phyloP scores from a whole-genome alignment of 2,888 invertebrate species.

The Scotopteryx bipunctaria region DNA sequence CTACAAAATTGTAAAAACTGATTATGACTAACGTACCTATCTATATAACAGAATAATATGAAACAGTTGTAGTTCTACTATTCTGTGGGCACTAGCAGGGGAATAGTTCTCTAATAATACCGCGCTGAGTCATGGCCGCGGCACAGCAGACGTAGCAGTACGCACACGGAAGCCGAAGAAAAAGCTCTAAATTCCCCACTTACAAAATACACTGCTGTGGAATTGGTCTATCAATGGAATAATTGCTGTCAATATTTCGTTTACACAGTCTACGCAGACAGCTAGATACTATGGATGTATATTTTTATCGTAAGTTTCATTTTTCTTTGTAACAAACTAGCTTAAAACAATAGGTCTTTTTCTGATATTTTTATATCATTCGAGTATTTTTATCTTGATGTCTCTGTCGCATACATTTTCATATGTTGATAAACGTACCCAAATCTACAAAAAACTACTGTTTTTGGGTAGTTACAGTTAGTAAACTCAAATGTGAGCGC shows the following conservation, averaged over 20 bases:
- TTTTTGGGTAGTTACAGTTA: background rate
- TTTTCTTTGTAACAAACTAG: no score
- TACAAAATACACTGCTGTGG: constrained; percentile 12
- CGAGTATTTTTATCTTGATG: no score
- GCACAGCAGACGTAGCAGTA: constrained; percentile 12
- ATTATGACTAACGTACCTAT: constrained; percentile 2
- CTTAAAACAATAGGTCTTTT: no score
- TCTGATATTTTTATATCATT: no score
- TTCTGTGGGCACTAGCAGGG: constrained; percentile 38
- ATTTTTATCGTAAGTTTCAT: background rate
- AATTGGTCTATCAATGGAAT: background rate
- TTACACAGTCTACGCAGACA: background rate
- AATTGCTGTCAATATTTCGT: background rate
- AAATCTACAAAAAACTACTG: no score
- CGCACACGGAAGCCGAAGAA: constrained; percentile 63
- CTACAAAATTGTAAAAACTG: background rate
- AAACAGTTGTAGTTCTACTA: constrained; percentile 8
- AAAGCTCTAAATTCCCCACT: constrained; percentile 62
- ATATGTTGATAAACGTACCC: no score
- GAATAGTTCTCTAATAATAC: constrained; percentile 71
- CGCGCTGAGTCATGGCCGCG: constrained; percentile 49
- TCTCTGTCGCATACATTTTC: background rate
- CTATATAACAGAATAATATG: constrained; percentile 13
- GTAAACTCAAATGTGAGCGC: background rate
- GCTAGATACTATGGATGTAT: background rate